Conservation (phyloP, 2,797 vertebrate genomes). For the Esox masquinongy region DNA sequence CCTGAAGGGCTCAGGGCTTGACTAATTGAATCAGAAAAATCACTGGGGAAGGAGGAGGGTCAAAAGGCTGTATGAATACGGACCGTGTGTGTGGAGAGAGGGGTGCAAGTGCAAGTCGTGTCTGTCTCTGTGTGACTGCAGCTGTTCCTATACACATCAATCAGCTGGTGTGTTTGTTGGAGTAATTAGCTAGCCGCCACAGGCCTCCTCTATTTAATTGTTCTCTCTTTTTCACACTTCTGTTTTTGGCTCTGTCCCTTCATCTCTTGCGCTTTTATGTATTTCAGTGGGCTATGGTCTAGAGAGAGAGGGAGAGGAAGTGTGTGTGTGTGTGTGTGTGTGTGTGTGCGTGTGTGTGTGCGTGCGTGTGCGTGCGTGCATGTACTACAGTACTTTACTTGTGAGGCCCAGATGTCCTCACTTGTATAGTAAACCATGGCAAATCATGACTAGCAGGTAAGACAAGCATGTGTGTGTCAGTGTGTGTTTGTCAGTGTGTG, state of each 20-base stretch:
- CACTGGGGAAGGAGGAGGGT: neutral
- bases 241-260: constrained; percentile 47
- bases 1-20: neutral
- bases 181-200: constrained; percentile 67
- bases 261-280: constrained; percentile 60
- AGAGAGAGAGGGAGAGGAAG: neutral
- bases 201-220: constrained; percentile 64
- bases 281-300: neutral
- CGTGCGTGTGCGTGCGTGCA: too few relatives aligned
- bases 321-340: too few relatives aligned
- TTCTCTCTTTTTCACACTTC: constrained; percentile 45
- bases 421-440: too few relatives aligned
- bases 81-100: neutral
- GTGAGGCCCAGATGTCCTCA: too few relatives aligned
- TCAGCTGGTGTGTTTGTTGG: constrained; percentile 63
- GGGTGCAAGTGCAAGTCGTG: neutral
- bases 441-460: too few relatives aligned
- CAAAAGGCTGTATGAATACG: neutral
- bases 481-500: neutral
- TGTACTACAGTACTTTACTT: too few relatives aligned
- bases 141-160: constrained; percentile 64
- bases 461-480: neutral
- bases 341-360: too few relatives aligned
- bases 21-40: neutral
- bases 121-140: constrained; percentile 22